These are phyloP conservation scores for Spodoptera littoralis DNA, from an alignment of 2,888 invertebrate genomes.

Conservation along the genomic window DNA sequence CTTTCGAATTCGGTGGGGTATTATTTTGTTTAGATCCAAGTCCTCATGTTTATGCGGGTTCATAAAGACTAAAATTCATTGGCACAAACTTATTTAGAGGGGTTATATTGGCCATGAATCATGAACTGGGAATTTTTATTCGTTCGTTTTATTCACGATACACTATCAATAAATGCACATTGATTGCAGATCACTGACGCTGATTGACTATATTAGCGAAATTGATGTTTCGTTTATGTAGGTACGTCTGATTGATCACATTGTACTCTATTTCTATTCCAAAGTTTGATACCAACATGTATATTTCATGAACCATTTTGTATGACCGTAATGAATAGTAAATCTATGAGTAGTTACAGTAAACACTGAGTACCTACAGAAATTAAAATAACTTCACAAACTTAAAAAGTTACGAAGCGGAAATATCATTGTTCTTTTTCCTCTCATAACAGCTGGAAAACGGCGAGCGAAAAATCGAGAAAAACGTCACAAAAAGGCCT, in stretches of 20 bases:
- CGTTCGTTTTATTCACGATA: slow-evolving; percentile 45
- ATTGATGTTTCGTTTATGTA: slow-evolving; percentile 35
- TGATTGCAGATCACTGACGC: slow-evolving; percentile 58
- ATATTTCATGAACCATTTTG: slow-evolving; percentile 1
- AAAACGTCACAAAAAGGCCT: slow-evolving; percentile 37
- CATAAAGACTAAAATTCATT: slow-evolving; percentile 37
- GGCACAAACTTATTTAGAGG: slow-evolving; percentile 30
- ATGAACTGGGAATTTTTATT: slow-evolving; percentile 62
- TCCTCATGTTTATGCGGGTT: slow-evolving; percentile 46
- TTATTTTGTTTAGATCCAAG: slow-evolving; percentile 55
- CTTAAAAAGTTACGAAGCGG: slow-evolving; percentile 27
- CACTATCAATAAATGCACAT: slow-evolving; percentile 63
- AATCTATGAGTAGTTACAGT: neutral
- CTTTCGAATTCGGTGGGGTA: slow-evolving; percentile 57
- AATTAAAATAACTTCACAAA: slow-evolving; percentile 15
- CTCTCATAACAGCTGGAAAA: slow-evolving; percentile 47
- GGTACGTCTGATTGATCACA: slow-evolving; percentile 36
- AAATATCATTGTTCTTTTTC: slow-evolving; percentile 19
- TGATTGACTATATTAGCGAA: slow-evolving; percentile 46
- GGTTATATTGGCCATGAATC: slow-evolving; percentile 65
- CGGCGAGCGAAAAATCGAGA: slow-evolving; percentile 42
- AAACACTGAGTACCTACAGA: neutral
- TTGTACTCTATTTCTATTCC: slow-evolving; percentile 4
- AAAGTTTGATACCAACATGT: slow-evolving; percentile 3
- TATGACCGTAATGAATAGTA: neutral